Conservation (phyloP, 2,888 invertebrate genomes). For the Podotricha telesiphe region DNA sequence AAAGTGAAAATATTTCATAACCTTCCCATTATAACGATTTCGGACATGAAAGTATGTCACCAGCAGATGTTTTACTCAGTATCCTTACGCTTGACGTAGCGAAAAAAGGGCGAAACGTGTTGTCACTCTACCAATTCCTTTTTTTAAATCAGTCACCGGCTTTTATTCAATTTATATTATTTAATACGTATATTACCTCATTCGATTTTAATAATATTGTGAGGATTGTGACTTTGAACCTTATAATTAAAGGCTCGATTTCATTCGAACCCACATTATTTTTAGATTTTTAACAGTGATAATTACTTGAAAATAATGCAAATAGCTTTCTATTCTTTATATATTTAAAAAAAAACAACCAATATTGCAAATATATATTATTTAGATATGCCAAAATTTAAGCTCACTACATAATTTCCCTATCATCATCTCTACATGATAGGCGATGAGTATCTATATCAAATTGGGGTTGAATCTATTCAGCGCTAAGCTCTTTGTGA, state of each 20-base stretch:
- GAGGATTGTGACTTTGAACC: too few relatives aligned
- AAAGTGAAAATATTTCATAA: conserved; percentile 16
- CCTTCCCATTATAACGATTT: conserved; percentile 22
- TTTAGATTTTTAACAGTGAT: too few relatives aligned
- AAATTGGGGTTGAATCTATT: conserved; percentile 55
- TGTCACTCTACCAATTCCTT: conserved; percentile 24
- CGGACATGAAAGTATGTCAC: conserved; percentile 25
- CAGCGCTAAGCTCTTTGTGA: conserved; percentile 61
- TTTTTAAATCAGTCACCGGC: conserved; percentile 24
- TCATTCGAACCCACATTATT: too few relatives aligned
- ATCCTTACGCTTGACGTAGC: conserved; percentile 21
- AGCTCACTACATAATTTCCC: conserved; percentile 24
- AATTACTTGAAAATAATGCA: too few relatives aligned
- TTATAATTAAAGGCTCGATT: too few relatives aligned
- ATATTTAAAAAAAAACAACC: too few relatives aligned
- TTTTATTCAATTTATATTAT: conserved; percentile 11
- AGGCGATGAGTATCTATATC: conserved; percentile 43
- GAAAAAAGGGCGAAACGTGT: conserved; percentile 26
- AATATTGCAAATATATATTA: neutral
- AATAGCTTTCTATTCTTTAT: too few relatives aligned
- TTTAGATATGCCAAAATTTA: neutral
- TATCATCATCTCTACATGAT: conserved; percentile 37
- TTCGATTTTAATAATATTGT: too few relatives aligned
- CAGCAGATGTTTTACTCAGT: conserved; percentile 26
- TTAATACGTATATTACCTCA: neutral